Conservation (phyloP, 2,888 invertebrate genomes). For the Drosophila nr. fundita region DNA sequence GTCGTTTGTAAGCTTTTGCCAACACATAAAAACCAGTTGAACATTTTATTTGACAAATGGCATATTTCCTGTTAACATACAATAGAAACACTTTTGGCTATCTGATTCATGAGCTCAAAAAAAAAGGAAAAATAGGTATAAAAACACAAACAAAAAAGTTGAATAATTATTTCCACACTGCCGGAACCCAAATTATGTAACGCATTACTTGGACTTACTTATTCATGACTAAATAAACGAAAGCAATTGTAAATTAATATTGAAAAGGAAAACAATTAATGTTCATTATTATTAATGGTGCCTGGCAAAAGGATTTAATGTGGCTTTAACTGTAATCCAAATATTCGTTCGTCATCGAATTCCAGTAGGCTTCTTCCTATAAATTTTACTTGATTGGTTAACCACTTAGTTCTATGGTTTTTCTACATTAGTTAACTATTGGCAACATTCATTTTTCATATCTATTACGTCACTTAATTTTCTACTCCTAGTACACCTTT, state of each 20-base stretch:
- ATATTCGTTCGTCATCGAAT: background rate
- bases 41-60: conserved; percentile 65
- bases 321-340: background rate
- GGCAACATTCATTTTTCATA: background rate
- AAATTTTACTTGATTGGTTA: background rate
- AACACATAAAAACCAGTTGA: conserved; percentile 19
- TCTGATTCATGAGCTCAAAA: conserved; percentile 18
- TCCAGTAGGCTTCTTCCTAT: background rate
- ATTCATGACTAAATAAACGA: conserved; percentile 15
- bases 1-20: conserved; percentile 11
- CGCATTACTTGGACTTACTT: conserved; percentile 26
- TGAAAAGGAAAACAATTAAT: background rate
- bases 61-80: conserved; percentile 54
- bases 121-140: conserved; percentile 24
- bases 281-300: background rate
- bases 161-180: conserved; percentile 5
- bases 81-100: conserved; percentile 21
- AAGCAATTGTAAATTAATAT: conserved; percentile 6
- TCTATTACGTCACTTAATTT: background rate
- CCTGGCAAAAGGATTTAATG: background rate
- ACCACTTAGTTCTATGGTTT: background rate
- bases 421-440: background rate
- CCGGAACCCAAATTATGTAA: conserved; percentile 8
- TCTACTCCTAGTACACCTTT: background rate
- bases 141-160: conserved; percentile 14